Percentiles rank a stretch among this genome's conserved stretches.
phyloP scores from a whole-genome alignment of 1,140 invertebrate species.

The Sesamia nonagrioides region DNA sequence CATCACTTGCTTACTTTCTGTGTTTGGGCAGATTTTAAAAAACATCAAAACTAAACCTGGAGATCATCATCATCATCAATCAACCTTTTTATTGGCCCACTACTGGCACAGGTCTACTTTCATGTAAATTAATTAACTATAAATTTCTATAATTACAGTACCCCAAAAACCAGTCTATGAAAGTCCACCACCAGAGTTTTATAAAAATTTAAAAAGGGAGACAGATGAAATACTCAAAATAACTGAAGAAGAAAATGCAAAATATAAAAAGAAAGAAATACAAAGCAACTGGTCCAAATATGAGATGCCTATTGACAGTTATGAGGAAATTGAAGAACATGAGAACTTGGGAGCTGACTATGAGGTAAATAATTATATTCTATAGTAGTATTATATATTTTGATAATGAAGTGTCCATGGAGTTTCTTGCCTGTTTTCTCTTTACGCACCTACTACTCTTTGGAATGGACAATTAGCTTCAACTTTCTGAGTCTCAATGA shows the following conservation, averaged over 20 bases:
- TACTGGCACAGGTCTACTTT: too few relatives aligned
- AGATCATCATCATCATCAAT: too few relatives aligned
- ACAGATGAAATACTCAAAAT: constrained; percentile 84
- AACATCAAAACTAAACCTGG: too few relatives aligned
- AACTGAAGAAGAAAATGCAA: constrained; percentile 78
- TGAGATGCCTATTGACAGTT: constrained; percentile 83
- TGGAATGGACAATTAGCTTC: too few relatives aligned
- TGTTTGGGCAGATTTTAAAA: too few relatives aligned
- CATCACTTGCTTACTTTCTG: too few relatives aligned
- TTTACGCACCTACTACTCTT: too few relatives aligned
- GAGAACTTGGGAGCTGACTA: constrained; percentile 83
- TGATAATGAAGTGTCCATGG: too few relatives aligned
- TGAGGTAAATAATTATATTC: constrained; percentile 60
- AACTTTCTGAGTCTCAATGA: too few relatives aligned
- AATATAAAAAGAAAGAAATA: constrained; percentile 86
- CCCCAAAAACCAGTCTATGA: constrained; percentile 70
- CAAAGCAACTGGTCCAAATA: constrained; percentile 85
- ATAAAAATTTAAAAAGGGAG: constrained; percentile 79
- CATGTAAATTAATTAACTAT: neutral
- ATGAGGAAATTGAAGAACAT: constrained; percentile 83
- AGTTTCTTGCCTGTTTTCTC: too few relatives aligned
- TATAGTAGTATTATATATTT: too few relatives aligned
- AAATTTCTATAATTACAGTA: constrained; percentile 58
- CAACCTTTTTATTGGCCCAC: too few relatives aligned
- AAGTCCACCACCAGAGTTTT: constrained; percentile 80